These are phyloP conservation scores for Bedellia somnulentella DNA, from an alignment of 2,888 invertebrate genomes.

Conservation along the genomic window DNA sequence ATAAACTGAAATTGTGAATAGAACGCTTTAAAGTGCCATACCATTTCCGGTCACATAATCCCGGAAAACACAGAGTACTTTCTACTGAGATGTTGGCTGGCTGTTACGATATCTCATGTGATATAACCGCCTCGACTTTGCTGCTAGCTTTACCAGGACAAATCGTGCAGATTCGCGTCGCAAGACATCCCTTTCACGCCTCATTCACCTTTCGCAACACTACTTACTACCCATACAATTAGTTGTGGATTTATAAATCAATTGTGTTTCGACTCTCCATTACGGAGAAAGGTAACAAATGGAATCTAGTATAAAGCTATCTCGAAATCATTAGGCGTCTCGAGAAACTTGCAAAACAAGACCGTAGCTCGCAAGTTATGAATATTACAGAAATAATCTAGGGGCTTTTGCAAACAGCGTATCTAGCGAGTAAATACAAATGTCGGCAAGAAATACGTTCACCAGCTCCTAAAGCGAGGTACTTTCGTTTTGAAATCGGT, in stretches of 20 bases:
- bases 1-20: no score
- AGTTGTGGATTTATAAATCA: constrained; percentile 3
- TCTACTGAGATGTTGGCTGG: constrained; percentile 38
- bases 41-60: constrained; percentile 28
- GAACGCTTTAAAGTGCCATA: constrained; percentile 7
- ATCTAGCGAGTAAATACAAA: constrained; percentile 48
- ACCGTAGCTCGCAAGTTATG: constrained; percentile 46
- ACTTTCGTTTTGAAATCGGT: constrained; percentile 62
- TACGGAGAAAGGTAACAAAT: background rate
- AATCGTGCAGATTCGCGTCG: constrained; percentile 6
- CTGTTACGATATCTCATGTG: constrained; percentile 38
- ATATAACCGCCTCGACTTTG: constrained; percentile 30
- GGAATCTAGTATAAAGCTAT: constrained; percentile 13
- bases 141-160: constrained; percentile 4
- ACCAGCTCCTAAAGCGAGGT: constrained; percentile 53
- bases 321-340: constrained; percentile 26
- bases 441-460: constrained; percentile 56
- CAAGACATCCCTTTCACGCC: constrained; percentile 25
- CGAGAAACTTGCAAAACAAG: constrained; percentile 30
- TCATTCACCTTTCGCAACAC: constrained; percentile 27
- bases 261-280: background rate
- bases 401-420: constrained; percentile 39
- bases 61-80: constrained; percentile 36
- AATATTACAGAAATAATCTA: constrained; percentile 37
- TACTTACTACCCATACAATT: constrained; percentile 9